phyloP scores from a whole-genome alignment of 2,888 invertebrate genomes.

The Drosophila leonis region DNA sequence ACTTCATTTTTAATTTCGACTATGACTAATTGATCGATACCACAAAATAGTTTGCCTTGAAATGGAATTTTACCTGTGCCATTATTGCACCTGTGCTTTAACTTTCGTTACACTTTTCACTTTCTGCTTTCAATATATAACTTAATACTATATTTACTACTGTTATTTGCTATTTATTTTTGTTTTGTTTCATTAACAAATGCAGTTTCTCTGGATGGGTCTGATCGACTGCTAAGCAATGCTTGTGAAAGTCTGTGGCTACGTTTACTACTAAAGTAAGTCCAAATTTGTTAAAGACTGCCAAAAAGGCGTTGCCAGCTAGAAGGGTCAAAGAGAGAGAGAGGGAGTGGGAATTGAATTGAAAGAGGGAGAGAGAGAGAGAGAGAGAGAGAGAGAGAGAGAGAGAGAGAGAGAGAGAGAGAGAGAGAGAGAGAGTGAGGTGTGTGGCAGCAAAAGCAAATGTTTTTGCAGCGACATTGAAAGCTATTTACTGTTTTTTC shows the following conservation, averaged over 20 bases:
- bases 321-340: background rate
- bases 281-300: slow-evolving; percentile 16
- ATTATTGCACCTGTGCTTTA: slow-evolving; percentile 50
- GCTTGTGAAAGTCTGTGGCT: slow-evolving; percentile 58
- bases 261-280: slow-evolving; percentile 32
- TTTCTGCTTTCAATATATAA: slow-evolving; percentile 23
- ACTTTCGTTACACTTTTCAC: slow-evolving; percentile 57
- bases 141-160: slow-evolving; percentile 11
- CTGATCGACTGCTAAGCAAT: background rate
- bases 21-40: slow-evolving; percentile 45
- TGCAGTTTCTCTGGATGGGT: slow-evolving; percentile 3
- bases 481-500: slow-evolving; percentile 40
- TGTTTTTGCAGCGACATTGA: slow-evolving; percentile 55
- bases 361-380: background rate
- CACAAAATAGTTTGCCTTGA: slow-evolving; percentile 8
- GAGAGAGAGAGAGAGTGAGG: background rate
- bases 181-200: slow-evolving; percentile 18
- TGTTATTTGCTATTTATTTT: slow-evolving; percentile 1
- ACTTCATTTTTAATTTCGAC: background rate
- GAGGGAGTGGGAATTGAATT: background rate
- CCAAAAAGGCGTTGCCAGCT: slow-evolving; percentile 39
- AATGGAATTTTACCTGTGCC: slow-evolving; percentile 62
- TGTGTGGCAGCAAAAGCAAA: background rate
- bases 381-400: background rate
- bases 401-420: slow-evolving; percentile 2